A percentile compares a stretch with the other conserved stretches of the same genome.
Evolutionary conservation across 2,797 vertebrate genomes (phyloP).

Genomic region (Chrysocyon brachyurus): DNA sequence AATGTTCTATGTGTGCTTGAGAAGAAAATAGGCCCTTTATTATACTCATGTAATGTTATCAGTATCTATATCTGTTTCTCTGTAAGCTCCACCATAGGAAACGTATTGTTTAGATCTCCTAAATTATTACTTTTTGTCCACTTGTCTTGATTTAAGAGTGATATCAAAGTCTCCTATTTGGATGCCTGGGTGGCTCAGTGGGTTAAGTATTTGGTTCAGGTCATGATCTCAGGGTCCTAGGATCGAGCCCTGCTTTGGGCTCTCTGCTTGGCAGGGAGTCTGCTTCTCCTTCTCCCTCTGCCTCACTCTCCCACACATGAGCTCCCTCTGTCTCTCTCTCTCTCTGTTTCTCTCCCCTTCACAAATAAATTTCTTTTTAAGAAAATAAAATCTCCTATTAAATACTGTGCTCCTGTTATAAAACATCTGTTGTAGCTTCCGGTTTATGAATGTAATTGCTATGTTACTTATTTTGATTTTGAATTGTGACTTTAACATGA

Average conservation of each 20-base stretch:
- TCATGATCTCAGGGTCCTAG: too few species aligned
- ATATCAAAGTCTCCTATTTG: neutral
- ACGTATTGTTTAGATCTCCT: neutral
- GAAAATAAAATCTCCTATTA: neutral
- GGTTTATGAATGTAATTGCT: neutral
- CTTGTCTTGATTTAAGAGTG: neutral
- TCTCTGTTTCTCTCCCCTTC: too few species aligned
- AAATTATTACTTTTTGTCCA: neutral
- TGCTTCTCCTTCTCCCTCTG: too few species aligned
- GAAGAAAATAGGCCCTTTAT: neutral
- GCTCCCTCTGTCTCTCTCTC: too few species aligned
- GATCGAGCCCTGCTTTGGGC: too few species aligned
- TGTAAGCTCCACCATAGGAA: neutral
- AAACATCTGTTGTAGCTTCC: neutral
- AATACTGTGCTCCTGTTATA: neutral
- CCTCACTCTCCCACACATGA: too few species aligned
- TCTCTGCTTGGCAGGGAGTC: too few species aligned
- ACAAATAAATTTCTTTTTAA: too few species aligned
- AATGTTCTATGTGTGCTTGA: neutral
- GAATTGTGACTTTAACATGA: neutral
- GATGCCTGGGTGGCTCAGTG: too few species aligned
- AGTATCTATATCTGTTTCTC: neutral
- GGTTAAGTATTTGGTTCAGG: too few species aligned
- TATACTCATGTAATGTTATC: neutral
- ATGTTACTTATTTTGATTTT: slow-evolving; percentile 31